Percentiles rank a stretch among this genome's conserved stretches.
phyloP scores from a whole-genome alignment of 1,140 invertebrate species.

The Halesus radiatus region DNA sequence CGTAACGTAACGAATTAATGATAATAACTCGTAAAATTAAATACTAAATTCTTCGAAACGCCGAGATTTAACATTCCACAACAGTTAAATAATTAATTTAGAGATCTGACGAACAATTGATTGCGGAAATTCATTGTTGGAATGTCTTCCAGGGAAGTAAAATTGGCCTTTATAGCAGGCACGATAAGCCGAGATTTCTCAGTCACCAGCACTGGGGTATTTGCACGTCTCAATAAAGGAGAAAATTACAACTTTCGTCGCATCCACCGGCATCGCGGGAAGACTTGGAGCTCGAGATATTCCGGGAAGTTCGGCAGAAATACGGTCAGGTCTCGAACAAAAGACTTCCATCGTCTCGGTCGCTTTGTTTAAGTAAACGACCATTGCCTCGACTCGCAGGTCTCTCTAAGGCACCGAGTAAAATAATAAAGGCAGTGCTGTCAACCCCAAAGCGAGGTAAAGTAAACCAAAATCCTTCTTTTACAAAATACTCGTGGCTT shows the following conservation, averaged over 20 bases:
- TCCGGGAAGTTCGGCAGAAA: not conserved
- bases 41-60: too few species aligned
- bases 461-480: too few species aligned
- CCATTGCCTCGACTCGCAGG: not conserved
- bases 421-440: too few species aligned
- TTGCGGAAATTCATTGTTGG: not conserved
- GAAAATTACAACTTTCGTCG: conserved; percentile 32
- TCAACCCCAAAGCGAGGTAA: too few species aligned
- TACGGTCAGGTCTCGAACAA: not conserved
- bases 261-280: not conserved
- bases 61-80: not conserved
- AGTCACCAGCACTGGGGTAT: not conserved
- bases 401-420: not conserved
- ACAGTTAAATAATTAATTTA: not conserved
- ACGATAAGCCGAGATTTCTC: not conserved
- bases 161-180: not conserved
- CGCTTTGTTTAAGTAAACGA: conserved; percentile 6
- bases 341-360: not conserved
- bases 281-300: not conserved
- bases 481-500: too few species aligned
- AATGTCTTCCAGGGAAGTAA: not conserved
- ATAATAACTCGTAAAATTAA: too few species aligned
- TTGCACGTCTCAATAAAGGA: conserved; percentile 27
- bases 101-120: not conserved
- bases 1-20: too few species aligned